Conservation (phyloP, 2,113 vertebrate genomes). For the Mugil cephalus region DNA sequence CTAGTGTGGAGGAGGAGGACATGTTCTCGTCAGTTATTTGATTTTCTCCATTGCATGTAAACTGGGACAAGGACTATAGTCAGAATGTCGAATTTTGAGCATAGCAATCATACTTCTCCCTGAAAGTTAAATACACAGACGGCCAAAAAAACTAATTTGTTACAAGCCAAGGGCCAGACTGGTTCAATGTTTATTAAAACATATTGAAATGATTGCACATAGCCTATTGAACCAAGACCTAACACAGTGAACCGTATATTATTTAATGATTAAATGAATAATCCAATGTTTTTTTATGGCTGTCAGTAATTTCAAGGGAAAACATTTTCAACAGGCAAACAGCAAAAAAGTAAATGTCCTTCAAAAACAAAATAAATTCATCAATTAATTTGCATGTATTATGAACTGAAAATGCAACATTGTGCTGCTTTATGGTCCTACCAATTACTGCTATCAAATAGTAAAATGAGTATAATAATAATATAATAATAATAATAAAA, state of each 20-base stretch:
- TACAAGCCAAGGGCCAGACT: conserved; percentile 7
- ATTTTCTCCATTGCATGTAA: no score
- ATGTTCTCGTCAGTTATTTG: no score
- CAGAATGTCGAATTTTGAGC: no score
- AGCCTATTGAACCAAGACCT: conserved; percentile 18
- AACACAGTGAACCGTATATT: conserved; percentile 11
- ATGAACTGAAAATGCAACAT: conserved; percentile 5
- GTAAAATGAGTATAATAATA: no score
- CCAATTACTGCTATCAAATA: conserved; percentile 5
- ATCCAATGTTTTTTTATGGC: conserved; percentile 8
- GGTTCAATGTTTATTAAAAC: conserved; percentile 17
- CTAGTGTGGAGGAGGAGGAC: no score
- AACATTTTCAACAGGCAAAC: conserved; percentile 15
- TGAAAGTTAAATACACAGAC: conserved; percentile 7
- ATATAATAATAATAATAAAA: no score
- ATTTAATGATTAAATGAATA: conserved; percentile 1
- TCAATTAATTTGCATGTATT: conserved; percentile 7
- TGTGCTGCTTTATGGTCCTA: conserved; percentile 18
- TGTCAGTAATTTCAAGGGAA: conserved; percentile 2
- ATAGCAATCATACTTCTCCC: no score
- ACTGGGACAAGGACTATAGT: no score
- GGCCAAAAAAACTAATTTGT: neutral
- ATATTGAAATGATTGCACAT: conserved; percentile 22
- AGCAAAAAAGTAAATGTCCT: conserved; percentile 1
- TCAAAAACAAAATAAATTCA: conserved; percentile 15